Conservation (phyloP, 1,140 invertebrate species). For the Octopus sinensis region DNA sequence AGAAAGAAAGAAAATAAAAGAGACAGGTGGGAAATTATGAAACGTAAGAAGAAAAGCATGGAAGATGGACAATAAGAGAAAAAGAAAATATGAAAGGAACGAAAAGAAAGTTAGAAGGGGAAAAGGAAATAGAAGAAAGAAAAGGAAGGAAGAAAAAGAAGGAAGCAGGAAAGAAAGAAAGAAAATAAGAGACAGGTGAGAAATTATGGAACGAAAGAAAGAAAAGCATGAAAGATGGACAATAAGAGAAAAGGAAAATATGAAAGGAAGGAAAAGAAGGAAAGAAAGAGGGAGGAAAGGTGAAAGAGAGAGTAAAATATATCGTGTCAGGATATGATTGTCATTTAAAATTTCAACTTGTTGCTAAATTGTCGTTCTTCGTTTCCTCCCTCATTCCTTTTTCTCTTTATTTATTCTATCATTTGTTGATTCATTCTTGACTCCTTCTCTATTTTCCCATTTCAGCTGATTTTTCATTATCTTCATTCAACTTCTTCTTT, state of each 20-base stretch:
- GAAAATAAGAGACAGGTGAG: not conserved
- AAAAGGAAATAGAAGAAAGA: too few relatives aligned
- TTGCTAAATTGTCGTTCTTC: too few relatives aligned
- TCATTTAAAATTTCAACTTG: too few relatives aligned
- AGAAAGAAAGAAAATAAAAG: not conserved
- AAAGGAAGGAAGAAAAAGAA: not conserved
- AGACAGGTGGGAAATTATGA: not conserved
- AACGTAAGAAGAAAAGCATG: not conserved
- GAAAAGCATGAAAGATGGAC: not conserved
- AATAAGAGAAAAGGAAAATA: not conserved
- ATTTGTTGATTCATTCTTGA: too few relatives aligned
- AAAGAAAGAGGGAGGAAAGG: constrained; percentile 7
- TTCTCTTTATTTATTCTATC: too few relatives aligned
- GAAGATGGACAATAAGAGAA: too few relatives aligned
- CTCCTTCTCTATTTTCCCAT: too few relatives aligned
- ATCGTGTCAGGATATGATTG: too few relatives aligned
- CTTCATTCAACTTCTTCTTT: too few relatives aligned
- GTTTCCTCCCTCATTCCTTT: too few relatives aligned
- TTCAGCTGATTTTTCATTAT: too few relatives aligned
- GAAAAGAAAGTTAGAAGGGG: too few relatives aligned
- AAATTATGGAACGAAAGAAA: not conserved
- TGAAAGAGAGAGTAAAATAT: not conserved
- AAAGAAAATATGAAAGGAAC: not conserved
- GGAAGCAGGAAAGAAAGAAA: constrained; percentile 1
- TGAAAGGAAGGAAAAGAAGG: not conserved